Evolutionary conservation across 1,140 invertebrate species (phyloP), one percentile per base, ranked within the genome.

Genomic region (Drosophila orena): DNA sequence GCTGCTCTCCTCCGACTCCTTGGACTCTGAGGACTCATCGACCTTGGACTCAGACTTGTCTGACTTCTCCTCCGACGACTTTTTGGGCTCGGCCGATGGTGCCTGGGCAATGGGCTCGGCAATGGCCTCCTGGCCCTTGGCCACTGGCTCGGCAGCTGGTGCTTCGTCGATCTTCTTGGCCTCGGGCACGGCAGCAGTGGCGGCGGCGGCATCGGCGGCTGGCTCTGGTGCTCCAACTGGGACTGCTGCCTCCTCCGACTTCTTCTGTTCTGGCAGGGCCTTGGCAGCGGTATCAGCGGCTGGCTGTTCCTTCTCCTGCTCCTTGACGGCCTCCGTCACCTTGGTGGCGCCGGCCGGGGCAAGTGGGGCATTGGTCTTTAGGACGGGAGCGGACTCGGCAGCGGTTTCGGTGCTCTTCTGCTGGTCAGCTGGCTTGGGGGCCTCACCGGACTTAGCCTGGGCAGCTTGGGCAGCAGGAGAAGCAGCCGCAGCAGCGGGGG

Each of bases 1-100:
- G 59, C 79, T 69, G 64, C 76, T 89, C 77, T 90, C 79, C 50
- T 77, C 70, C 22, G 74, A 81, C 38, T 88, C 76, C 55, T 80
- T 80, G 49, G 81, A 86, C 58, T 84, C 78, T 14, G 75, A 66
- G 12, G 77, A 70, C 20, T 84, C 80, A n/a, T 85, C 79, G 30
- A 60, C 79, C 53, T 80, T 80, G 8, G 74, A 78, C 20, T 68
- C 77, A 44, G 75, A 77, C 61, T 83, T 81, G 15, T 75, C 71
- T 4, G 44, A 54, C 52, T 76, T 84, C 34, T 80, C 75, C 42
- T 85, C 81, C 47, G 43, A 55, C 14, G 70, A 71, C 52, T 88
- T 81, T 54, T 78, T 79, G 54, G 60, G 73, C 79, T 79, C 81
- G 10, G 68, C 54, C 6, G 70, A 12, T 22, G 34, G 17, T 12